These are phyloP conservation scores for Desmodus rotundus DNA, from an alignment of 2,113 vertebrate genomes.

Conservation along the genomic window DNA sequence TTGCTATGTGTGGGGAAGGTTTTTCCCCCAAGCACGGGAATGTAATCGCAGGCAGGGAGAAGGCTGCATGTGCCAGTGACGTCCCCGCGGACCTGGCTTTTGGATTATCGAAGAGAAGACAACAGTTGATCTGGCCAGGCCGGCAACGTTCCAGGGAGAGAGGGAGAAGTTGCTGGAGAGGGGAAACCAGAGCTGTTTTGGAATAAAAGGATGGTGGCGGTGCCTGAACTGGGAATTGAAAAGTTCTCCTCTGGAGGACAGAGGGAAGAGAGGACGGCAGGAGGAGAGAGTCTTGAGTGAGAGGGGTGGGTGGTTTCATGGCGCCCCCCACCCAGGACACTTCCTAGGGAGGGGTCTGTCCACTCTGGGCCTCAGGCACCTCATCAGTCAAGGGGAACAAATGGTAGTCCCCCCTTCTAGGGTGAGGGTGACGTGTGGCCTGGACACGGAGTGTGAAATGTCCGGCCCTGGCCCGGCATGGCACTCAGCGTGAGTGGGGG, in stretches of 20 bases:
- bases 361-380: not conserved
- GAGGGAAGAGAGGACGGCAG: not conserved
- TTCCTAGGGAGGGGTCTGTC: not conserved
- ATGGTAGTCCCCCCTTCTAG: rapidly evolving
- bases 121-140: not conserved
- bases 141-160: not conserved
- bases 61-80: not conserved
- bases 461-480: rapidly evolving
- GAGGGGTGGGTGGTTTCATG: not conserved
- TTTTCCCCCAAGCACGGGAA: not conserved
- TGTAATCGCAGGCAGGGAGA: not conserved
- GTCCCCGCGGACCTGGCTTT: not conserved
- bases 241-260: no score
- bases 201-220: not conserved
- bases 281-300: rapidly evolving
- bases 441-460: rapidly evolving
- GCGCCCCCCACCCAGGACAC: rapidly evolving
- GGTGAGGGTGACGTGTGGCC: no score
- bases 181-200: not conserved
- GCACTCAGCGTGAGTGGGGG: not conserved
- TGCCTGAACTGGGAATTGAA: rapidly evolving
- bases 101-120: not conserved
- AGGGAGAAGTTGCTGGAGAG: rapidly evolving
- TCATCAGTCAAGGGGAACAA: not conserved
- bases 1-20: not conserved